Evolutionary conservation across 2,797 vertebrate species (phyloP), one percentile per base, ranked within the genome.

Genomic region (Lacerta agilis): DNA sequence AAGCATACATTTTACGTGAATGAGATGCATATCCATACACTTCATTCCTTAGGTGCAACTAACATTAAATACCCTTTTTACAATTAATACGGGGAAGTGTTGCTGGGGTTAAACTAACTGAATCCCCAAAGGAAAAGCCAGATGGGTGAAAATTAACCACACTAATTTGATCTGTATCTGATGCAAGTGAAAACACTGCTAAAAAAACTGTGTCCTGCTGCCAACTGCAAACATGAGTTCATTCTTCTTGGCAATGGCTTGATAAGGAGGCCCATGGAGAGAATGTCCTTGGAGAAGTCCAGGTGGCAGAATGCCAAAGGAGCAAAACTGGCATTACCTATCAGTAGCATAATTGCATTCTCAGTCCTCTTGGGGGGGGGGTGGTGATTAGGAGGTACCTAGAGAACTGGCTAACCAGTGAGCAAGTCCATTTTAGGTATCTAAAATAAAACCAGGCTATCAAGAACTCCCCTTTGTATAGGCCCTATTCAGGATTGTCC

Each of bases 301-400:
- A 88, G 58, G 84, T 85, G 82, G 88, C 87, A 92, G 67, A 25
- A 84, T 78, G 88, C 90, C 92, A 94, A 82, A 93, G 77, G 7
- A 90, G 82, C 18, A 82, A 77, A 91, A 85, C 79, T 86, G 72
- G 79, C 81, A n/a, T 69, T 79, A 90, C 75, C 58, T 89, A 82
- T 77, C 41, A 90, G 86, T 80, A 91, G 66, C 67, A 77, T 55
- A 88, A 87, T 43, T 87, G 79, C 55, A 92, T 83, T 90, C 82
- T 86, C 27, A 88, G 79, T 75, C 89, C 80, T 84, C 66, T 36
- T 64, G 71, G n/a, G 79, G 79, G 69, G 49, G 49, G 10, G 11
- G 45, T 13, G 13, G 15, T 55, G 49, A 55, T 55, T 23, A 64
- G 27, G 2, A 2, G 38, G 3, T 61, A 64, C 1, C 23, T 45